Base-by-base conservation (phyloP, 2,797 vertebrate genomes). In the Acrocephalus scirpaceus region DNA sequence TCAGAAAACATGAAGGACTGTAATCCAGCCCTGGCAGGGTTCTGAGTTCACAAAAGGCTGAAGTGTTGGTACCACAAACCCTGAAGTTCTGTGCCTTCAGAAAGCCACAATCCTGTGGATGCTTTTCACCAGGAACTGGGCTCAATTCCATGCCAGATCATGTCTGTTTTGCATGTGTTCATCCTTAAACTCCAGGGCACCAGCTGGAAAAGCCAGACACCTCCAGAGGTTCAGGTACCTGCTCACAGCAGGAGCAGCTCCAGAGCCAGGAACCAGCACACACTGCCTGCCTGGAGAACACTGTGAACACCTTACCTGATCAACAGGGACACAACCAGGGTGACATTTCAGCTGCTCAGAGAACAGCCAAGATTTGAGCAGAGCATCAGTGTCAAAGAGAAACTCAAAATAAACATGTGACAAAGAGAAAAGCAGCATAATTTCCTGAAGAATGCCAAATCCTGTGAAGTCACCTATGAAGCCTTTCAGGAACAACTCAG, bases 331-430 rank as follows among this genome's bases (percentile, higher is more conserved):
- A 74, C 7, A 38, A 44, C 12, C 48, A 88, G 30, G 69, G 34
- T 7, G 10, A 40, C 25, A 34, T 57, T 87, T 64, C 30, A 16
- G 32, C 71, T 64, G 45, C 56, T 76, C 25, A 64, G 7, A 70
- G 18, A 40, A 36, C 2, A 30, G 61, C 23, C 78, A 53, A 32
- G 67, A 42, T 42, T 3, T 77, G 60, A 71, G 7, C 57, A 18
- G 38, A 25, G 26, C 15, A 51, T 3, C 47, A 22, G 25, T 0
- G 2, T 5, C 54, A 50, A 36, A 48, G 51, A 22, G 27, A 71
- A 75, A 54, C 1, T 4, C 0, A 1, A 65, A 61, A 20, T 3
- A 15, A 30, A 25, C 2, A 1, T 0, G 2, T 4, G 50, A 42
- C 0, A 1, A 10, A 67, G 32, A 73, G 30, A 61, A 85, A 70